phyloP scores from a whole-genome alignment of 2,888 invertebrate genomes.

The Acleris cristana region DNA sequence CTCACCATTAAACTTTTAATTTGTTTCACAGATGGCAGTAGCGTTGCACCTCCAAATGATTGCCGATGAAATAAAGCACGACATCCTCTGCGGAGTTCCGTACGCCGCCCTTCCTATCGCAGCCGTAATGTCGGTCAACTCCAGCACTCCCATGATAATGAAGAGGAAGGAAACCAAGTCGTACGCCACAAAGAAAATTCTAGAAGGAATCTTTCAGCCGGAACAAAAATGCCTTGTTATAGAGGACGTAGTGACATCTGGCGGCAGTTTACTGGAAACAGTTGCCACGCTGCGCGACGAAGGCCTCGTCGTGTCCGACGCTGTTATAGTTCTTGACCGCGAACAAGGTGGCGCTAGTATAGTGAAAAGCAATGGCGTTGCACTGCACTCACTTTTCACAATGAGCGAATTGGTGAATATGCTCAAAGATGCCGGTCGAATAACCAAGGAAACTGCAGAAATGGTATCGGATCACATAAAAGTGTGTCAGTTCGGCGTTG shows the following conservation, averaged over 20 bases:
- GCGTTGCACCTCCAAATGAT: slow-evolving; percentile 61
- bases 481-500: slow-evolving; percentile 64
- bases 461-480: slow-evolving; percentile 71
- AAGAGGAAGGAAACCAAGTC: slow-evolving; percentile 96
- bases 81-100: slow-evolving; percentile 97
- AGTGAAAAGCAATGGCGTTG: slow-evolving; percentile 88
- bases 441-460: slow-evolving; percentile 77
- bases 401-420: slow-evolving; percentile 86
- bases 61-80: slow-evolving; percentile 69
- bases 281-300: slow-evolving; percentile 86
- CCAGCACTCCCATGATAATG: slow-evolving; percentile 92
- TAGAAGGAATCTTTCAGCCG: slow-evolving; percentile 91
- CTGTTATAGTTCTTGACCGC: slow-evolving; percentile 95
- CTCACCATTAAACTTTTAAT: neutral
- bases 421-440: slow-evolving; percentile 85
- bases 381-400: slow-evolving; percentile 87
- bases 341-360: slow-evolving; percentile 94
- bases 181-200: slow-evolving; percentile 96
- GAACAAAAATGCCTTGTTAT: slow-evolving; percentile 92
- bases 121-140: slow-evolving; percentile 90
- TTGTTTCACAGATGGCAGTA: slow-evolving; percentile 63
- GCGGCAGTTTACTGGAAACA: slow-evolving; percentile 96
- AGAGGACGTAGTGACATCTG: slow-evolving; percentile 97
- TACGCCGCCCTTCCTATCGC: slow-evolving; percentile 98
- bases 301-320: slow-evolving; percentile 88